Percentiles rank a stretch among this genome's conserved stretches.
Evolutionary conservation across 1,140 invertebrate genomes (phyloP).

Genomic region (Colletes gigas): DNA sequence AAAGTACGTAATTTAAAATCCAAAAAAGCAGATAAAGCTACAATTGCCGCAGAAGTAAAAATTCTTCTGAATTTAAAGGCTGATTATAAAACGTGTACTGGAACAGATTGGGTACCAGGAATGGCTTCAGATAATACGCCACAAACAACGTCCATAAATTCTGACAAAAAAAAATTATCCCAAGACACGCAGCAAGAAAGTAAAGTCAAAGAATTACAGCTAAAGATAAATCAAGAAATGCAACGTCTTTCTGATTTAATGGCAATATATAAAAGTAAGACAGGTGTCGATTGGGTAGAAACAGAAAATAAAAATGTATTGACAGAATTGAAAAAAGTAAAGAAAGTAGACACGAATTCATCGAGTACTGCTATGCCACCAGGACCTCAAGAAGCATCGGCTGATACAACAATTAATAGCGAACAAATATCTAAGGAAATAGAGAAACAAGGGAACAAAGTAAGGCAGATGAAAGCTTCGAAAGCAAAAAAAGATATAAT

Average conservation of each 20-base stretch:
- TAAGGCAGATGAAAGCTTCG: conserved; percentile 78
- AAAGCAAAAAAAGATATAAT: conserved; percentile 70
- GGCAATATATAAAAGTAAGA: conserved; percentile 81
- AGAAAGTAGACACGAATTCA: conserved; percentile 87
- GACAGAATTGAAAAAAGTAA: conserved; percentile 30
- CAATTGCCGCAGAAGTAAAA: conserved; percentile 64
- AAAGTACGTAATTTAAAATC: conserved; percentile 79
- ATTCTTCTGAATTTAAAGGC: conserved; percentile 88
- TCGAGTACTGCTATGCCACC: conserved; percentile 46
- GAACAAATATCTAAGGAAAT: conserved; percentile 69
- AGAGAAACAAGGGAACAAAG: conserved; percentile 60
- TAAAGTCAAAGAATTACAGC: conserved; percentile 25
- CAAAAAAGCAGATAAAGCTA: conserved; percentile 74
- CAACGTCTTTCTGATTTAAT: conserved; percentile 84
- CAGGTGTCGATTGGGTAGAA: conserved; percentile 68
- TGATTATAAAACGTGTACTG: conserved; percentile 89
- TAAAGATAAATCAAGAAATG: conserved; percentile 28
- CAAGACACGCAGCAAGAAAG: conserved; percentile 17
- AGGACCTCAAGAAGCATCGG: background rate
- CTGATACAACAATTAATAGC: conserved; percentile 6
- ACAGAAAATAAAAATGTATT: background rate
- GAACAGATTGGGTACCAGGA: conserved; percentile 78
- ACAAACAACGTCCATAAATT: background rate
- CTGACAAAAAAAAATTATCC: conserved; percentile 5
- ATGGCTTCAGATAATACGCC: background rate